These are phyloP conservation scores for Lepidurus arcticus DNA, from an alignment of 1,140 invertebrate species.

Conservation along the genomic window DNA sequence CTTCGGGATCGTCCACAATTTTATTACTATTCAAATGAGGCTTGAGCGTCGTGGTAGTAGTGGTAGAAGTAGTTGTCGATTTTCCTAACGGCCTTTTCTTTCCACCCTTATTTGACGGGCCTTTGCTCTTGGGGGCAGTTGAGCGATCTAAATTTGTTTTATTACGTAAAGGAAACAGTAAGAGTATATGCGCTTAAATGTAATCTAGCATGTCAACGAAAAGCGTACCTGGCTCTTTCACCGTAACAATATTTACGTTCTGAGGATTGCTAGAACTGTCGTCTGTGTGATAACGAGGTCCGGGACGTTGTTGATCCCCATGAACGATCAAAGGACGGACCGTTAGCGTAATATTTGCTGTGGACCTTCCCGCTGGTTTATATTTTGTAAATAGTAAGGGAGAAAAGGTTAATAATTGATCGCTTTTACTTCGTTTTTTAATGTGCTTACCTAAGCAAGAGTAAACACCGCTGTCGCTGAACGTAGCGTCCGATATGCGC, in stretches of 20 bases:
- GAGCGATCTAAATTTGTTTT: background rate
- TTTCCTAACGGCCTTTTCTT: background rate
- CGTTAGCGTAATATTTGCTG: conserved; percentile 41
- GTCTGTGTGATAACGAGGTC: conserved; percentile 25
- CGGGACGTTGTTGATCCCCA: background rate
- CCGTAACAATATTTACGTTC: background rate
- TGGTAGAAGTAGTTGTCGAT: conserved; percentile 23
- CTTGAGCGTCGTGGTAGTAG: background rate
- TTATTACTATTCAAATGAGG: conserved; percentile 16
- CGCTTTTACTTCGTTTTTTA: conserved; percentile 11
- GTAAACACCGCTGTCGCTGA: conserved; percentile 71
- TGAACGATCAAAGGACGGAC: conserved; percentile 35
- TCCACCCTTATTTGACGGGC: background rate
- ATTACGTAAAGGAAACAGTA: background rate
- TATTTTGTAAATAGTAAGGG: background rate
- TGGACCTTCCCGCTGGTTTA: conserved; percentile 37
- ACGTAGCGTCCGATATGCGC: conserved; percentile 66
- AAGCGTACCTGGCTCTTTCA: conserved; percentile 5
- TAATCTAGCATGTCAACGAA: background rate
- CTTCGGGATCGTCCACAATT: background rate
- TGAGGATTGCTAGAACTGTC: conserved; percentile 7
- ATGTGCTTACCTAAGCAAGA: conserved; percentile 60
- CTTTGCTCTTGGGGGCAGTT: background rate
- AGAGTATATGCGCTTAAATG: background rate
- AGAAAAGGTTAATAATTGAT: background rate